A percentile compares a stretch with the other conserved stretches of the same genome.
These are phyloP conservation scores for Drosophila tripunctata DNA, from an alignment of 2,888 invertebrate species.

Conservation along the genomic window DNA sequence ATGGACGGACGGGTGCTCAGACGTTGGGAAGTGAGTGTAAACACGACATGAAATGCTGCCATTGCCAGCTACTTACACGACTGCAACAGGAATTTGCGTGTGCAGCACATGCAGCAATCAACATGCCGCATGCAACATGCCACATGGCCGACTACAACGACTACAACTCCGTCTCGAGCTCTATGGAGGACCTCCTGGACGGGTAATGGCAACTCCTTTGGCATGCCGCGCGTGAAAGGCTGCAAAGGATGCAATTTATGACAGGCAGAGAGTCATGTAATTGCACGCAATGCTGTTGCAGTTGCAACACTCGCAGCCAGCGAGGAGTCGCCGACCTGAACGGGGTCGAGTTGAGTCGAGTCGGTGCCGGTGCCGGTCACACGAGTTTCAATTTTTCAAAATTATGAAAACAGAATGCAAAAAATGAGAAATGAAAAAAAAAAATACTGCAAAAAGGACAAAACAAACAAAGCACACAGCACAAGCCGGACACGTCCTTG, in stretches of 20 bases:
- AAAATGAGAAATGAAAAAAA: constrained; percentile 11
- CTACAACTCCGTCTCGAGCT: constrained; percentile 1
- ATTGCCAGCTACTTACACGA: constrained; percentile 60
- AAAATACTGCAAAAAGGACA: constrained; percentile 3
- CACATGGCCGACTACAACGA: constrained; percentile 40
- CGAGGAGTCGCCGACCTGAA: constrained; percentile 57
- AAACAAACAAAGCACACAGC: constrained; percentile 55
- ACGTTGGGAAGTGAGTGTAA: constrained; percentile 71
- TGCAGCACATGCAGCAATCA: constrained; percentile 47
- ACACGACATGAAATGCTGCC: constrained; percentile 76
- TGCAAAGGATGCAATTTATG: constrained; percentile 79
- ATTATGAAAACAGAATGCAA: constrained; percentile 56
- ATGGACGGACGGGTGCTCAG: constrained; percentile 2
- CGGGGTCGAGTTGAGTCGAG: too few species aligned
- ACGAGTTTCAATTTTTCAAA: constrained; percentile 75
- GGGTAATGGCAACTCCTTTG: constrained; percentile 64
- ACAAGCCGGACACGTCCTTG: constrained; percentile 28
- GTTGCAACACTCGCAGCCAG: constrained; percentile 54
- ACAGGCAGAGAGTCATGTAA: constrained; percentile 71
- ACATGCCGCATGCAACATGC: constrained; percentile 47
- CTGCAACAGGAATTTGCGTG: constrained; percentile 67
- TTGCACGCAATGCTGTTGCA: constrained; percentile 75
- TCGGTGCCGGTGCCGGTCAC: constrained; percentile 41
- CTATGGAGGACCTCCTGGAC: constrained; percentile 17
- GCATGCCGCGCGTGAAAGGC: constrained; percentile 53